Percentiles rank a stretch among this genome's conserved stretches.
Evolutionary conservation across 2,797 vertebrate genomes (phyloP).

Genomic region (Bradypodion ventrale): DNA sequence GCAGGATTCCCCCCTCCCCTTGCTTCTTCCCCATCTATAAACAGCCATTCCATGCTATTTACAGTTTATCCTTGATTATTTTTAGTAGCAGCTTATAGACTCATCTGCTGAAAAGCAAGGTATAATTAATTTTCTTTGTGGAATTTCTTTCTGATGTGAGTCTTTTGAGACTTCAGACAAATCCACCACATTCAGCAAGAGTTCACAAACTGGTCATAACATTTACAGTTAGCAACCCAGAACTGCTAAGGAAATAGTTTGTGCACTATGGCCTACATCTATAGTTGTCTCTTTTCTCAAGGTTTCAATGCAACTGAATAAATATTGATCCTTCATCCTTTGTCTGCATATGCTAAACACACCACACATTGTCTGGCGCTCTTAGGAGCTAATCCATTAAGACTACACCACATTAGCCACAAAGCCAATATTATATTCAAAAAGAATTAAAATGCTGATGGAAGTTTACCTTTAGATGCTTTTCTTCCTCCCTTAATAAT

Average conservation of each 20-base stretch:
- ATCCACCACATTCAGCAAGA: slow-evolving; percentile 30
- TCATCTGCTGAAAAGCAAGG: slow-evolving; percentile 39
- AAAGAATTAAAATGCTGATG: slow-evolving; percentile 65
- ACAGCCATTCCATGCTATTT: slow-evolving; percentile 21
- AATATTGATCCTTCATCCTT: slow-evolving; percentile 59
- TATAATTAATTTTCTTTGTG: slow-evolving; percentile 45
- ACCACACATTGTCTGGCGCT: slow-evolving; percentile 38
- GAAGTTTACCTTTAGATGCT: slow-evolving; percentile 57
- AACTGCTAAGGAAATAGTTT: slow-evolving; percentile 36
- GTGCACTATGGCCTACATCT: slow-evolving; percentile 32
- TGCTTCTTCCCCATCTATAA: slow-evolving; percentile 9
- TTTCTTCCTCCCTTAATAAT: slow-evolving; percentile 53
- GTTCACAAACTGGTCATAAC: slow-evolving; percentile 30
- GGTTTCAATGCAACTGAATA: slow-evolving; percentile 65
- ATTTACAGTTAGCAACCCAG: slow-evolving; percentile 34
- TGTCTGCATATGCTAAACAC: slow-evolving; percentile 40
- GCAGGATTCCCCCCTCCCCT: background rate
- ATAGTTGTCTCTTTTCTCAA: slow-evolving; percentile 29
- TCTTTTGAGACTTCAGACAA: slow-evolving; percentile 31
- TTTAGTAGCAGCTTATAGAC: slow-evolving; percentile 29
- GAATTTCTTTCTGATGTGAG: slow-evolving; percentile 33
- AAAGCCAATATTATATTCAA: slow-evolving; percentile 67
- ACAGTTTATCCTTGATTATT: slow-evolving; percentile 38
- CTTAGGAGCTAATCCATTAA: slow-evolving; percentile 50
- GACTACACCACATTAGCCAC: slow-evolving; percentile 59